Base-by-base conservation (phyloP, 1,140 invertebrate species). In the Drosophila grimshawi region DNA sequence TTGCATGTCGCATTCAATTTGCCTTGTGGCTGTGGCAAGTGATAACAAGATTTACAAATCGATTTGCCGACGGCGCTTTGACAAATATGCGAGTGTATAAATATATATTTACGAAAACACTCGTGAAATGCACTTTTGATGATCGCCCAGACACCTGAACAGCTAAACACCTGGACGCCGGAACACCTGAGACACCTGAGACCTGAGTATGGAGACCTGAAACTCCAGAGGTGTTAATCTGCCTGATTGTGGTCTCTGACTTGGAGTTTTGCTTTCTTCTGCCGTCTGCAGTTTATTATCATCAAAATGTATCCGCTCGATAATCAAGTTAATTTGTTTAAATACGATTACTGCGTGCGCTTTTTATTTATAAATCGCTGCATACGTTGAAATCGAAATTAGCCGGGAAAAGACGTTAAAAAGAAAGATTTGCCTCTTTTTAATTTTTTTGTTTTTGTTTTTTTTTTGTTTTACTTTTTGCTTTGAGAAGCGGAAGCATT, bases 41-140 rank as follows among this genome's bases (percentile, higher is more conserved):
- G 86, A 90, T 90, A 90, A 90, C 78, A 76, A 90, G 81, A 86
- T 90, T 90, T 90, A 90, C 86, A 90, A 90, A 90, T 90, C 86
- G 86, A 89, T 89, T 81, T 61, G 55, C 74, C 76, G 76, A 80
- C 78, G 70, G 75, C 77, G 78, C 83, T 76, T 79, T 69, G 70
- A 62, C 75, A 89, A 88, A 89, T 61, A 83, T 11, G 45, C 49
- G 35, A 56, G 51, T 64, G 56, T 65, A 59, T 65, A 48, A 60
- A 57, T 45, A 43, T 56, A 66, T 32, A 75, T n/a, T 5, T 59
- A 41, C 39, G 3, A 37, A 19, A 29, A 33, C 60, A 39, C 33
- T 51, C 32, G 68, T 46, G 19, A 35, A 68, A 62, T 62, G 57
- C 59, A 59, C 46, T 66, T 59, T 66, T 61, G 55, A 60, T 67